Conservation (phyloP, 2,888 invertebrate species). For the Abscondita cerata region DNA sequence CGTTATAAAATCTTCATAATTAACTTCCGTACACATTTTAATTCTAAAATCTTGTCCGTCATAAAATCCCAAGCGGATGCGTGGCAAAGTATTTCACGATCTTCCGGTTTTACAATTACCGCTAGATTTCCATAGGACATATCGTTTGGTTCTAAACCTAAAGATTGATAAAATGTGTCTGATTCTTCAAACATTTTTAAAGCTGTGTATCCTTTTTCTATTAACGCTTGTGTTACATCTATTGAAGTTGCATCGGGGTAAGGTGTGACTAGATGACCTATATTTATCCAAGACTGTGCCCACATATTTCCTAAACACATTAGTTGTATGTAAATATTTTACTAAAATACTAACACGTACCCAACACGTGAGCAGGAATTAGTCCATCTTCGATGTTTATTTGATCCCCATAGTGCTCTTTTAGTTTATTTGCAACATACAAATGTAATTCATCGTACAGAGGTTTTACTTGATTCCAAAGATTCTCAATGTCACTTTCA, state of each 20-base stretch:
- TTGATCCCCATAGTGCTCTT: slow-evolving; percentile 60
- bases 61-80: slow-evolving; percentile 75
- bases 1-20: slow-evolving; percentile 66
- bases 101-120: slow-evolving; percentile 65
- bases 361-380: slow-evolving; percentile 72
- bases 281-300: slow-evolving; percentile 68
- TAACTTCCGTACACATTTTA: slow-evolving; percentile 64
- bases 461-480: slow-evolving; percentile 69
- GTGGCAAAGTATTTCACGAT: slow-evolving; percentile 67
- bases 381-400: slow-evolving; percentile 59
- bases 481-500: slow-evolving; percentile 50
- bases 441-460: slow-evolving; percentile 71
- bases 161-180: slow-evolving; percentile 67
- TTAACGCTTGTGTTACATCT: slow-evolving; percentile 62
- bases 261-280: slow-evolving; percentile 61
- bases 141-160: slow-evolving; percentile 67
- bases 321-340: background rate
- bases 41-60: slow-evolving; percentile 65
- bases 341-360: slow-evolving; percentile 2
- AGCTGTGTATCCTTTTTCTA: slow-evolving; percentile 56
- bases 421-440: slow-evolving; percentile 67
- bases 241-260: slow-evolving; percentile 57
- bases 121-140: slow-evolving; percentile 64
- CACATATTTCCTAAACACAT: slow-evolving; percentile 71
- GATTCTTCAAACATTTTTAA: slow-evolving; percentile 65